Base-by-base conservation (phyloP, 1,140 invertebrate genomes). In the Wasmannia auropunctata region DNA sequence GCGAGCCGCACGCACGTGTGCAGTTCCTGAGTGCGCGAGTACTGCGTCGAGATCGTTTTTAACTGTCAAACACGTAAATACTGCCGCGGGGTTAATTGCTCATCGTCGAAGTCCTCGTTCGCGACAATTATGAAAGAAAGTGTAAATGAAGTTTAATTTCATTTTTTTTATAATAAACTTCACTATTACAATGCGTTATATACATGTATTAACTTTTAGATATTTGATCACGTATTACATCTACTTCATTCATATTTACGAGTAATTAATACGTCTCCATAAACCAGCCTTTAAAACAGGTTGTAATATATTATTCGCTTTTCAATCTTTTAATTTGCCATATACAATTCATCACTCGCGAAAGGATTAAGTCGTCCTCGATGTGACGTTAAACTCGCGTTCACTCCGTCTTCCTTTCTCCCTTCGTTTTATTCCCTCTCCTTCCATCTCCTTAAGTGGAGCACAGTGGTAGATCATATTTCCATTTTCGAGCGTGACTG, bases 401-500 rank as follows among this genome's bases (percentile, higher is more conserved):
- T 40, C 2, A n/a, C n/a, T 69, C 40, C 69, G 34, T 22, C 10
- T 67, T 8, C 19, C n/a, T n/a, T 0, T 28, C 58, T 72, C 31
- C 49, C 25, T 28, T 14, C 14, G 14, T 67, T 34, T 34, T 3
- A 69, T 80, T 37, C 4, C 31, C 19, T 16, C 31, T 37, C 4
- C 31, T 11, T 16, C 31, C 14, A 11, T 25, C 16, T 25, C 5
- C 16, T n/a, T 28, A 43, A 80, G 25, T 54, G 43, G 62, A 16
- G 62, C 31, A 34, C 76, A 19, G n/a, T 37, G 43, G 43, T 28
- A 10, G 22, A 22, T 63, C 7, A n/a, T 58, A 83, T 60, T 83
- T 83, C 37, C 67, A 83, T 74, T 46, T 72, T 74, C 79, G 79
- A 83, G 51, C 79, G 51, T 40, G 37, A 22, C 46, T 58, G 67